phyloP scores from a whole-genome alignment of 2,113 vertebrate genomes.

The Caranx melampygus region DNA sequence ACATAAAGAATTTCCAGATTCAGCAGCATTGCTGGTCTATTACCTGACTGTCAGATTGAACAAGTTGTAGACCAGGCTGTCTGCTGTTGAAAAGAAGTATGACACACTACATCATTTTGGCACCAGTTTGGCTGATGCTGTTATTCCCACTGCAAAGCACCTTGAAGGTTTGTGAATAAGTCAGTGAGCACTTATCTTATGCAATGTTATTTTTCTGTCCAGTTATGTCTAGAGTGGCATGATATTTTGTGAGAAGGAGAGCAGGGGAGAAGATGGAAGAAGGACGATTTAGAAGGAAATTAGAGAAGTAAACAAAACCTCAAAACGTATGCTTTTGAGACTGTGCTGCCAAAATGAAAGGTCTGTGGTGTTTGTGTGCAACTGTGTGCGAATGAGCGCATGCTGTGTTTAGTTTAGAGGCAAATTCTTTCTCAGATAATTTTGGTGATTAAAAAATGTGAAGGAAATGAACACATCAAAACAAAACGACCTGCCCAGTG shows the following conservation, averaged over 20 bases:
- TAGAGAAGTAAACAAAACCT: constrained; percentile 25
- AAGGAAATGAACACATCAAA: constrained; percentile 55
- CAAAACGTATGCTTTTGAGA: constrained; percentile 38
- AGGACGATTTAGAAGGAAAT: constrained; percentile 30
- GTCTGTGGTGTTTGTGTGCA: constrained; percentile 11
- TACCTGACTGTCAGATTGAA: constrained; percentile 5
- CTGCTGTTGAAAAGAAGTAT: not conserved
- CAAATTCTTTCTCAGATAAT: constrained; percentile 35
- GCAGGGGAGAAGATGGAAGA: constrained; percentile 13
- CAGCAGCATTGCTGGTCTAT: not conserved
- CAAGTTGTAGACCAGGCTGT: constrained; percentile 8
- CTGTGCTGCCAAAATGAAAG: constrained; percentile 11
- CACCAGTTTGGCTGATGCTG: constrained; percentile 6
- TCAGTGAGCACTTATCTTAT: not conserved
- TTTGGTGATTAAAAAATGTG: constrained; percentile 50
- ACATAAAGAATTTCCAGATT: constrained; percentile 2
- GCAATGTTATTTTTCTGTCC: not conserved
- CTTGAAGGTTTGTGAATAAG: not conserved
- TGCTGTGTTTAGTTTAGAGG: constrained; percentile 4
- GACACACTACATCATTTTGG: not conserved
- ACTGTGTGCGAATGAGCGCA: not conserved
- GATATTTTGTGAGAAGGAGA: not conserved
- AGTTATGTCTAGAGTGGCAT: not conserved
- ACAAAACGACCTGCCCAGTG: constrained; percentile 47
- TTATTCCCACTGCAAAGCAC: not conserved